Evolutionary conservation across 2,113 vertebrate species (phyloP), one percentile per base, ranked within the genome.

Genomic region (Brachypteracias leptosomus): DNA sequence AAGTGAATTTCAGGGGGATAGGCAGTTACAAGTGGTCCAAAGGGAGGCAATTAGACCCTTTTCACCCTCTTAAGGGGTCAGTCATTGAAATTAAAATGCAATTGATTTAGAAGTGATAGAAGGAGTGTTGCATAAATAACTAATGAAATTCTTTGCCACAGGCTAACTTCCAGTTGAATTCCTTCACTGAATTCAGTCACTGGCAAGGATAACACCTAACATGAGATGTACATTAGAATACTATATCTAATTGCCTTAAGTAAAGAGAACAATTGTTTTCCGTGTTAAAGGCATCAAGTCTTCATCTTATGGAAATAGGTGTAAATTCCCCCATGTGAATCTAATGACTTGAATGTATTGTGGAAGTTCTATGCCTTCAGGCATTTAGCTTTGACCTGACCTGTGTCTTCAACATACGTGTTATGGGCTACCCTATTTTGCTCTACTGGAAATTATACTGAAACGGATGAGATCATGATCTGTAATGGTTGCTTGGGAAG

Each of bases 41-140:
- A 66, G 95, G 88, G 82, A 92, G 77, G 65, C 70, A 96, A 84
- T 90, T 94, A 94, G 59, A 83, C 62, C 51, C 51, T 93, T 95
- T 74, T 88, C 79, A 68, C 55, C 35, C 76, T 97, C 31, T 65
- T 77, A 67, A 78, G 55, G 68, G 68, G 59, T 55, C 76, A 63
- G 89, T 40, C 83, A 67, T 77, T 85, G 78, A 95, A 95, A 96
- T 88, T 85, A 92, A 95, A 77, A 92, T 52, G 44, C 66, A 79
- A 68, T 82, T 92, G 89, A 82, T 91, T 89, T 95, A 68, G 74
- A 89, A 85, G 70, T n/a, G 61, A 61, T 89, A 87, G 65, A 63
- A 92, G 35, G 65, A 89, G n/a, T 72, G 49, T 40, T 89, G 80
- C 75, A 40, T 92, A 95, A 96, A 79, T 95, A 86, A 93, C 57